Conservation (phyloP, 2,113 vertebrate genomes). For the Anhinga rufa region DNA sequence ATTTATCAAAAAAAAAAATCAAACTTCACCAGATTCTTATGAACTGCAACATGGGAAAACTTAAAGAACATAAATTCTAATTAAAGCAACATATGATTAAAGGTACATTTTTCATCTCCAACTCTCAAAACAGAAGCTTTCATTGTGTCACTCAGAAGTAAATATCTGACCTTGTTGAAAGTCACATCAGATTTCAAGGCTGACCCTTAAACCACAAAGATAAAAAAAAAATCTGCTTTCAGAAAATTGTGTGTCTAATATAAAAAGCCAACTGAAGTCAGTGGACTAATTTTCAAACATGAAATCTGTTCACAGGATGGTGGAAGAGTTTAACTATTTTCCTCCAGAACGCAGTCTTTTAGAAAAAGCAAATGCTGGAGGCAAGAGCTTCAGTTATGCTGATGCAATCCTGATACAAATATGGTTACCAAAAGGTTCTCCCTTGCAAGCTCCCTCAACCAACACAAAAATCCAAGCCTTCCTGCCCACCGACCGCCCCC, state of each 20-base stretch:
- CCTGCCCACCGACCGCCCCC: background rate
- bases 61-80: background rate
- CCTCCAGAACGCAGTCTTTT: background rate
- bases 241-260: too few species aligned
- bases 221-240: too few species aligned
- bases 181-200: background rate
- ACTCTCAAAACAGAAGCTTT: background rate
- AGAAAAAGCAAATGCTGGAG: background rate
- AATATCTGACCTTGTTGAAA: background rate
- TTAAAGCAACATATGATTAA: background rate
- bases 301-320: accelerated
- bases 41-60: background rate
- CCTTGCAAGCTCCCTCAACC: too few species aligned
- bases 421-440: background rate
- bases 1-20: background rate
- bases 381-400: background rate
- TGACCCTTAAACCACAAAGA: background rate
- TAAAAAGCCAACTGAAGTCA: background rate
- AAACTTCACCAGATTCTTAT: background rate
- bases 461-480: background rate
- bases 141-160: background rate
- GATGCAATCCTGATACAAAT: accelerated
- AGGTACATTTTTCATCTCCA: background rate
- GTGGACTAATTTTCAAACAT: background rate
- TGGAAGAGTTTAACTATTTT: background rate